Percentiles rank a stretch among this genome's conserved stretches.
Evolutionary conservation across 2,888 invertebrate species (phyloP).

Genomic region (Brenthis daphne): DNA sequence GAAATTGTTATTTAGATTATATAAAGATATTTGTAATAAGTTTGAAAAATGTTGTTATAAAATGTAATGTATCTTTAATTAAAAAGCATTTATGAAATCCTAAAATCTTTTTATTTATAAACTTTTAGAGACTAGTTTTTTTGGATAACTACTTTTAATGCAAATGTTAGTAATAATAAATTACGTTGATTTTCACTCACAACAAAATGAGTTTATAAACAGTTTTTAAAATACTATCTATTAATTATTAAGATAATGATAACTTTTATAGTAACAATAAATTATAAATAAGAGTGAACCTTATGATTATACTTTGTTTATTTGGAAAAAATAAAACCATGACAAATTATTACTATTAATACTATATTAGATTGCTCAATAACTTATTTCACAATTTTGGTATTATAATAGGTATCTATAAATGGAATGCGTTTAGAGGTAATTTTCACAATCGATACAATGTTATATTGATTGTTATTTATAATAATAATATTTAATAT

Average conservation of each 20-base stretch:
- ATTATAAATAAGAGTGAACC: no score
- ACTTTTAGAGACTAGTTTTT: no score
- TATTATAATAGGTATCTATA: conserved; percentile 64
- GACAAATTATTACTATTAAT: conserved; percentile 43
- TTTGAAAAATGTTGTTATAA: neutral
- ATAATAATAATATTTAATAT: conserved; percentile 50
- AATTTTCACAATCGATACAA: conserved; percentile 50
- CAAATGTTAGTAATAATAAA: no score
- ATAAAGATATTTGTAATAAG: neutral
- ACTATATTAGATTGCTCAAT: conserved; percentile 72
- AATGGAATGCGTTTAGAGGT: conserved; percentile 77
- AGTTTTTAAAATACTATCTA: no score
- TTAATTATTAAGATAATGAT: no score
- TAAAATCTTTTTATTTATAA: no score
- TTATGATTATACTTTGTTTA: neutral
- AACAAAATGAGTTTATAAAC: no score
- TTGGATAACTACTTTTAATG: no score
- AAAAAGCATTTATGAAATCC: conserved; percentile 9
- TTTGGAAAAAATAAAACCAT: conserved; percentile 12
- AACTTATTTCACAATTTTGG: conserved; percentile 66
- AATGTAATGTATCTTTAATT: neutral
- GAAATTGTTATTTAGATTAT: neutral
- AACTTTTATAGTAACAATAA: no score
- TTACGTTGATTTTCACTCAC: no score
- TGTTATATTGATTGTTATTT: conserved; percentile 53